Evolutionary conservation across 2,113 vertebrate species (phyloP), one percentile per base, ranked within the genome.

Genomic region (Notiomystis cincta): DNA sequence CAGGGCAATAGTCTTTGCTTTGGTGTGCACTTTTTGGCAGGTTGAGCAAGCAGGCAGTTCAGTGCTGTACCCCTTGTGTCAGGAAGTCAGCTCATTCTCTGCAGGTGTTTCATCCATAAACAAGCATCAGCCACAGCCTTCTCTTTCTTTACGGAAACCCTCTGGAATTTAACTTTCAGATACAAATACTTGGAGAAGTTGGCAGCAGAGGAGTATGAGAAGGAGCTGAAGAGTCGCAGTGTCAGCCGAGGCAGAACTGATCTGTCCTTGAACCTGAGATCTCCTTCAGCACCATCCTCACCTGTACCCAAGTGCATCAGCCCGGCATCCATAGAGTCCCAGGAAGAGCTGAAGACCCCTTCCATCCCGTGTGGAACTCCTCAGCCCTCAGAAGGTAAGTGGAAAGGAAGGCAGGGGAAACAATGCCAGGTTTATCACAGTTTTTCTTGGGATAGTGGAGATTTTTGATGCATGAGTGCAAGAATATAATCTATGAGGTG

Each of bases 121-220:
- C 96, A 98, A 98, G 97, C 96, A 89, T 91, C 97, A 85, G 85
- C 93, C 97, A 97, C 85, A 61, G 91, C 86, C 96, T 97, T 93
- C 97, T 97, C 97, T 97, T 98, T 97, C 94, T 98, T 98, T 97
- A 98, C 97, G 96, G 97, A 98, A 98, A 97, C 97, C 94, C 95
- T 98, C 97, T 98, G 98, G 98, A 98, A 98, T 98, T 98, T 98
- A 95, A 98, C 97, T 95, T 98, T 97, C 98, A 99, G 99, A 98
- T 99, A 99, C 98, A 99, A 99, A 98, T 98, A 98, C 89, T 98
- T 99, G 97, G 99, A 99, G 97, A 98, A 98, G 85, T 95, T 98
- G 75, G 99, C 99, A 94, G 98, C 98, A 0, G 99, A 99, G 96
- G 98, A 99, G 38, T 98, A 98, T 54, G 99, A 99, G 95, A 98